Base-by-base conservation (phyloP, 2,888 invertebrate genomes). In the Proisotoma minuta region DNA sequence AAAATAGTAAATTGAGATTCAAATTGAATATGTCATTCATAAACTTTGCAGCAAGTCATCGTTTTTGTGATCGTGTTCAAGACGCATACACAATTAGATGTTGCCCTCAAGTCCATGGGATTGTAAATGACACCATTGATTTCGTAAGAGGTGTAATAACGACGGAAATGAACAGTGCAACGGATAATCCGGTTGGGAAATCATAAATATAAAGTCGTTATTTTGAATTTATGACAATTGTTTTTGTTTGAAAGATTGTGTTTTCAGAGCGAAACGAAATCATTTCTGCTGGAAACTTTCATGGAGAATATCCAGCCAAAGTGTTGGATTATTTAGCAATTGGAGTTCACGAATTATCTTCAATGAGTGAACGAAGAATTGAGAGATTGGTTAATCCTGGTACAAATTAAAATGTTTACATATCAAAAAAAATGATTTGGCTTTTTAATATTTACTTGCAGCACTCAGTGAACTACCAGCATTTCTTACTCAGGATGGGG, bases 251-350 rank as follows among this genome's bases (percentile, higher is more conserved):
- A 52, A 72, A 80, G 79, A 77, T 83, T 62, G 82, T 83, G 12
- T 81, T 83, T 75, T 78, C 81, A 5, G 81, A 82, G 56, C 75
- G 81, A 49, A 82, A 81, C 34, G 84, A 85, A 75, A 84, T 85
- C 50, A 82, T 86, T 62, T 84, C 85, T 4, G 84, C 83, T 3
- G 86, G 86, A 50, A 86, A 86, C 76, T 86, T 86, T 76, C 86
- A 86, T 73, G 86, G 85, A 4, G 86, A 86, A 77, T 86, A 86
- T 75, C 85, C 85, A 2, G 85, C 85, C 10, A 86, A 86, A 77
- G 84, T 81, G 2, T 76, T 84, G 56, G 86, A 86, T 75, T 86
- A 83, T 74, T 77, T 86, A 64, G 84, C 84, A 1, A 85, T 86
- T 58, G 85, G 79, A 3, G 81, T 85, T 1, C 84, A 84, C 69